Evolutionary conservation across 2,797 vertebrate species (phyloP).

Genomic region (Hirundo rustica): DNA sequence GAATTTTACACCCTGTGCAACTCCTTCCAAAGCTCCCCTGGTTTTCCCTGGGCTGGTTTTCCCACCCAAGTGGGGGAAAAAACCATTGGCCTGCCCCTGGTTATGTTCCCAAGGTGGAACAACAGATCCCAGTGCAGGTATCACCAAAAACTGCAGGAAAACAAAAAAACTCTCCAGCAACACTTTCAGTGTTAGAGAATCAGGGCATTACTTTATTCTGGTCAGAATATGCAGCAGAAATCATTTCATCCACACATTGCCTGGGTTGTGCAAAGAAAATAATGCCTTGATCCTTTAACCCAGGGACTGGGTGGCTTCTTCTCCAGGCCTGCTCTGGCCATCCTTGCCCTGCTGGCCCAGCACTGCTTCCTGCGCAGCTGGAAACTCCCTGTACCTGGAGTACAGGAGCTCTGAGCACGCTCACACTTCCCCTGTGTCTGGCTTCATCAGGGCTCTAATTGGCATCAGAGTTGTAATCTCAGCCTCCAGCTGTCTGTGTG

Average conservation of each 20-base stretch:
- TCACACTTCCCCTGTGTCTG: background rate
- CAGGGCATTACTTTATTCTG: background rate
- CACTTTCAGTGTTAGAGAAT: background rate
- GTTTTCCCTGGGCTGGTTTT: background rate
- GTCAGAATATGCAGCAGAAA: background rate
- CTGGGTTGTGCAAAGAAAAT: background rate
- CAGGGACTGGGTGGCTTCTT: background rate
- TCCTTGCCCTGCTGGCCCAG: background rate
- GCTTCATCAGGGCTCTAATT: background rate
- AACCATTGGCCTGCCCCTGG: background rate
- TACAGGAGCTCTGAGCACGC: background rate
- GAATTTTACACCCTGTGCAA: background rate
- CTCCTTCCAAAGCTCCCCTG: background rate
- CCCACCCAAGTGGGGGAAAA: rapidly evolving
- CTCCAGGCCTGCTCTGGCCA: background rate
- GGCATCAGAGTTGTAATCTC: background rate
- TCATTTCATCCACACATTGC: background rate
- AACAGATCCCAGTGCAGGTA: background rate
- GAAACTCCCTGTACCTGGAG: background rate
- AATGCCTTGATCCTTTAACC: background rate
- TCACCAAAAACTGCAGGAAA: background rate
- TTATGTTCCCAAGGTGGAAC: background rate
- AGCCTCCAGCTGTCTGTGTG: conserved; percentile 35
- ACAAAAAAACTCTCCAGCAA: background rate
- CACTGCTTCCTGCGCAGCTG: background rate